Evolutionary conservation across 2,113 vertebrate species (phyloP).

Genomic region (Macrotus californicus): DNA sequence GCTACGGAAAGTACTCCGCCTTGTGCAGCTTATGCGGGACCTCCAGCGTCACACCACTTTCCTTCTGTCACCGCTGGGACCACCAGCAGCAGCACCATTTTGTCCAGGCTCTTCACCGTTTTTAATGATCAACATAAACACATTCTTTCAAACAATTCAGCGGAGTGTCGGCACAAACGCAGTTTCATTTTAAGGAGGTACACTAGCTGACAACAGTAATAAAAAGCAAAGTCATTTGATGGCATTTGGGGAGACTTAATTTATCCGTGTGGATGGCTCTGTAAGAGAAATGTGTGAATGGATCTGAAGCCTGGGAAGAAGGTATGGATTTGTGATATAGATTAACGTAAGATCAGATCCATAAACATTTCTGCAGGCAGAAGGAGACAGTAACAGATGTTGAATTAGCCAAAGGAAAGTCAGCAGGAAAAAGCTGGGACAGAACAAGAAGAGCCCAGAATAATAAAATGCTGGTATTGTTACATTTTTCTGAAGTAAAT

Average conservation of each 20-base stretch:
- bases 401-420: slow-evolving; percentile 27
- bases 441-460: not conserved
- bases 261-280: not conserved
- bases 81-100: not conserved
- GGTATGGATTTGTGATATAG: not conserved
- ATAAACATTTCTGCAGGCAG: not conserved
- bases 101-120: not conserved
- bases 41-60: not conserved
- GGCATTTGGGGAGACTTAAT: not conserved
- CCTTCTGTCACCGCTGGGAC: not conserved
- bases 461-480: not conserved
- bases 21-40: not conserved
- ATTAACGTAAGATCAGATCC: not conserved
- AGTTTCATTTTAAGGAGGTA: not conserved
- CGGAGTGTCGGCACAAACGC: not conserved
- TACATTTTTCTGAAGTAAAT: not conserved
- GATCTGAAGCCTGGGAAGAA: not conserved
- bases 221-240: not conserved
- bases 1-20: not conserved
- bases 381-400: not conserved
- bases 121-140: not conserved
- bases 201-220: not conserved
- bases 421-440: not conserved
- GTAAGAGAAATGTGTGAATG: not conserved
- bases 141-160: not conserved